Conservation (phyloP, 23 tunicate species). For the Oikopleura dioica region DNA sequence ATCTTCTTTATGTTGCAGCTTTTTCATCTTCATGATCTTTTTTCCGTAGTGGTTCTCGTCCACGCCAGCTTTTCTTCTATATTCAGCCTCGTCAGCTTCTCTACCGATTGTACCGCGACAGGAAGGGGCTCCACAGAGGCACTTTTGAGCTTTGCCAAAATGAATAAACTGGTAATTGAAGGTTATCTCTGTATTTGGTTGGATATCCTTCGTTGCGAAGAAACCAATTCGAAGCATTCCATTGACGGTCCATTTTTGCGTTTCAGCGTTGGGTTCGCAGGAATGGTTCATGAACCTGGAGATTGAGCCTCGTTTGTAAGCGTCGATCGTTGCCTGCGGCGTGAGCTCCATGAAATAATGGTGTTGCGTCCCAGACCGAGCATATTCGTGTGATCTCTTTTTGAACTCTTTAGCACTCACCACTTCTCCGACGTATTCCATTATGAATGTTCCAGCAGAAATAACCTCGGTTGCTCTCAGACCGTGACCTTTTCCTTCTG, state of each 20-base stretch:
- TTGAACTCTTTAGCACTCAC: constrained; percentile 34
- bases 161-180: constrained; percentile 78
- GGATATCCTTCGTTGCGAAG: constrained; percentile 25
- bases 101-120: constrained; percentile 74
- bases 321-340: constrained; percentile 68
- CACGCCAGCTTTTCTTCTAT: too few species aligned
- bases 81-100: constrained; percentile 36
- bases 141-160: constrained; percentile 75
- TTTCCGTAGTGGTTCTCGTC: too few species aligned
- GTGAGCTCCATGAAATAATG: constrained; percentile 87
- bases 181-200: constrained; percentile 58
- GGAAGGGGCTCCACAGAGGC: constrained; percentile 51
- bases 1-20: too few species aligned
- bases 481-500: constrained; percentile 70
- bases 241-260: constrained; percentile 95
- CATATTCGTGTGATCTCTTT: constrained; percentile 34
- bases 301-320: constrained; percentile 40
- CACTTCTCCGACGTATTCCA: constrained; percentile 93
- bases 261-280: constrained; percentile 85
- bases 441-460: constrained; percentile 30
- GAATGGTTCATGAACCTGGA: constrained; percentile 87
- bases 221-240: constrained; percentile 64
- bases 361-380: constrained; percentile 41
- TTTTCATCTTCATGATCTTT: too few species aligned
- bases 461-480: constrained; percentile 25